Base-by-base conservation (phyloP, 2,888 invertebrate species). In the Hipparchia semele region DNA sequence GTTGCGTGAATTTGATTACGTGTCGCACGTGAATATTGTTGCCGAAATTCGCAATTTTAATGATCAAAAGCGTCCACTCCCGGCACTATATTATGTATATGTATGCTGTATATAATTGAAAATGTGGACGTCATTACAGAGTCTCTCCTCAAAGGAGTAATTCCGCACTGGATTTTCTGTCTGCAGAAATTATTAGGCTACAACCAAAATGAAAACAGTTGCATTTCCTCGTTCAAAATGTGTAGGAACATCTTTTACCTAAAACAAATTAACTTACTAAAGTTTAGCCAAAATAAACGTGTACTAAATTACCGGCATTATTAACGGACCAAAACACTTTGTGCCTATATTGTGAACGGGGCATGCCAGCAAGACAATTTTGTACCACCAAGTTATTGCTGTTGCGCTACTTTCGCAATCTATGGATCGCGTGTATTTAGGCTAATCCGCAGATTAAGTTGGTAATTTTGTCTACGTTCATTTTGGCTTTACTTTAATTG, bases 1-100 rank as follows among this genome's bases (percentile, higher is more conserved):
- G 72, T 62, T 13, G 68, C 72, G 72, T 72, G 68, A 68, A 68
- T 61, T 65, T 72, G 60, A 69, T 65, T 60, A 51, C 69, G 64
- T 46, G 59, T 66, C 54, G 59, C n/a, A 58, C 54, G 64, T 65
- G 59, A 60, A 69, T 23, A 58, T 64, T 64, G 65, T 59, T 65
- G 58, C 58, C 67, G 46, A 68, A 67, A 58, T 68, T 68, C 58
- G 13, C 67, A 46, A 66, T 54, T 66, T 54, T 54, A 49, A 66
- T 54, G 54, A 66, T 66, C 54, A 66, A 66, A 54, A 62, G 62
- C 62, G 13, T 49, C 13, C 62, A 13, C 13, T 13, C 8, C 9
- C 59, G 8, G 1, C 7, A 2, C 58, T 10, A 23, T 9, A 23
- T 23, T 49, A 9, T 3, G 7, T 13, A 13, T 13, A 13, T 6